Conservation (phyloP, 2,113 vertebrate genomes). For the Dryoscopus gambensis region DNA sequence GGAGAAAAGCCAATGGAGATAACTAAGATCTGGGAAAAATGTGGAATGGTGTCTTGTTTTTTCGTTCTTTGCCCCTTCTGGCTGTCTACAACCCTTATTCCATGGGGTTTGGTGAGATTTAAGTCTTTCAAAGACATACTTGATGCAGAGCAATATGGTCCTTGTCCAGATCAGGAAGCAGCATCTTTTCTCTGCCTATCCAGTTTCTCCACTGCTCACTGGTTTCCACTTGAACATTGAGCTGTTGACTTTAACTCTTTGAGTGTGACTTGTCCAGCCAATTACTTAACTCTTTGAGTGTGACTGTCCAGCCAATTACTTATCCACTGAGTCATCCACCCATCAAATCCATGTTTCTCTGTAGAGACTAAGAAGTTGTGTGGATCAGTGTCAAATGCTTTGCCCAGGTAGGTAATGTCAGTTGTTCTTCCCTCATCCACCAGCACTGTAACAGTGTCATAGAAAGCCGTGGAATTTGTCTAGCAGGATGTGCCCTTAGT, state of each 20-base stretch:
- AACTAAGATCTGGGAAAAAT: not conserved
- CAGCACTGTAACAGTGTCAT: not conserved
- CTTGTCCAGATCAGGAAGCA: not conserved
- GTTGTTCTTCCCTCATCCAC: not conserved
- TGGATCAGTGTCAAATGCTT: not conserved
- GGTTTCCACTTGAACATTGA: not conserved
- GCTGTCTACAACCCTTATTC: not conserved
- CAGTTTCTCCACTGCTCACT: not conserved
- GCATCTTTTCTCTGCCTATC: not conserved
- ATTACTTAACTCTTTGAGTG: not conserved
- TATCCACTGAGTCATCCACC: not conserved
- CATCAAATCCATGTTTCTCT: not conserved
- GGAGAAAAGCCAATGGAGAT: not conserved
- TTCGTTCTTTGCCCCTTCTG: not conserved
- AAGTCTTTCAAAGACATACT: not conserved
- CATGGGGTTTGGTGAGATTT: not conserved
- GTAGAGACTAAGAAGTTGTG: not conserved
- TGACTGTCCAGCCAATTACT: not conserved
- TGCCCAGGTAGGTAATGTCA: not conserved
- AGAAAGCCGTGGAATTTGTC: not conserved
- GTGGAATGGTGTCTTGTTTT: not conserved
- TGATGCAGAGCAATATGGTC: not conserved
- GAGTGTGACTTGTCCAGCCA: not conserved
- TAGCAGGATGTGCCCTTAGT: not conserved
- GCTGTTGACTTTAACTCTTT: not conserved